Conservation (phyloP, 2,113 vertebrate genomes). For the Meleagris gallopavo region DNA sequence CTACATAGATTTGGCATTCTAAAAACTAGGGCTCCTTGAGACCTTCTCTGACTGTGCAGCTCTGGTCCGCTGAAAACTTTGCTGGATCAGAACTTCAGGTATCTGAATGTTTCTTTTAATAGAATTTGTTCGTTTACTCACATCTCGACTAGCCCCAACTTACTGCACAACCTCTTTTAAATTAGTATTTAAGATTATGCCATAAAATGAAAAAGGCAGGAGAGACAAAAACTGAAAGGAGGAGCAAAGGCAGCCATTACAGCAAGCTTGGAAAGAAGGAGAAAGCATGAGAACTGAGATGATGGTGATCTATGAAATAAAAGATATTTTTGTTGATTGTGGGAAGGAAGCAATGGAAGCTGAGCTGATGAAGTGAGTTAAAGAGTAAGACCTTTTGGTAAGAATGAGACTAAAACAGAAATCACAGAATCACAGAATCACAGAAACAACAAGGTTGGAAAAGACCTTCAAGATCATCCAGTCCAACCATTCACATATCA, state of each 20-base stretch:
- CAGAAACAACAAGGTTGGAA: too few relatives aligned
- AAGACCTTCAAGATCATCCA: too few relatives aligned
- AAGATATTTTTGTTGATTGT: neutral
- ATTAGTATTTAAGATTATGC: neutral
- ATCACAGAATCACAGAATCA: neutral
- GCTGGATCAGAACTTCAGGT: neutral
- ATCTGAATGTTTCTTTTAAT: neutral
- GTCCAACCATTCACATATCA: too few relatives aligned
- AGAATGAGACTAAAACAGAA: neutral
- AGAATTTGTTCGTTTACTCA: neutral
- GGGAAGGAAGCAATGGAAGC: neutral
- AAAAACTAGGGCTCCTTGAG: neutral
- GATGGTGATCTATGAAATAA: neutral
- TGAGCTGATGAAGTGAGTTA: neutral
- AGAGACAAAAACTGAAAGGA: neutral
- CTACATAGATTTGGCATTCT: neutral
- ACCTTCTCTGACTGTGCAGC: neutral
- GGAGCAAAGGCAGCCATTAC: neutral
- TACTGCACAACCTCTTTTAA: neutral
- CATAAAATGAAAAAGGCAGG: neutral
- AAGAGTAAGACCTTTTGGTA: neutral
- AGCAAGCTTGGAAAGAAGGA: neutral
- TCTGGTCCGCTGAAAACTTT: neutral
- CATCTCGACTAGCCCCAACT: neutral
- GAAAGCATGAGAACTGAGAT: neutral